These are phyloP conservation scores for Eclectus roratus DNA, from an alignment of 2,113 vertebrate genomes.

Conservation along the genomic window DNA sequence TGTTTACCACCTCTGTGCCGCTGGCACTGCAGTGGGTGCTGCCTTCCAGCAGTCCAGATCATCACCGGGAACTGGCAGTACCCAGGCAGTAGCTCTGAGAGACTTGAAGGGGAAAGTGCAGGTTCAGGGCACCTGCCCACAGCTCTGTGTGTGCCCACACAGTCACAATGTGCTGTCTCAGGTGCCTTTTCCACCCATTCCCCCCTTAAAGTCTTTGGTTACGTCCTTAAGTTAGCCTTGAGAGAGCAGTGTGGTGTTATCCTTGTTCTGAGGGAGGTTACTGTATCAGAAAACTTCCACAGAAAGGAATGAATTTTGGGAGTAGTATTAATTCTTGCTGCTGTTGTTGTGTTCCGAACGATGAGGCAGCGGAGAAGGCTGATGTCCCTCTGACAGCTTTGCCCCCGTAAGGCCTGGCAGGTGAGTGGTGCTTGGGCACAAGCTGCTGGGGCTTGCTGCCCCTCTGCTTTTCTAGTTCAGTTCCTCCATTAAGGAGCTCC, in stretches of 20 bases:
- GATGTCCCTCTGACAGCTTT: not conserved
- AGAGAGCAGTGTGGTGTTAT: not conserved
- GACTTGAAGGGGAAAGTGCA: not conserved
- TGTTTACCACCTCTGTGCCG: not conserved
- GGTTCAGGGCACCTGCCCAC: not conserved
- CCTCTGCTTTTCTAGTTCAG: not conserved
- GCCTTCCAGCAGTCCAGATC: not conserved
- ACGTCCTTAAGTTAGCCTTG: fast-evolving
- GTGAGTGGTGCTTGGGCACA: not conserved
- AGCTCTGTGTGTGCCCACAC: fast-evolving
- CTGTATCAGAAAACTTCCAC: not conserved
- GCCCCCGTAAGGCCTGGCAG: not conserved
- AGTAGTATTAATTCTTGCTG: not conserved
- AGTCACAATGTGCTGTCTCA: not conserved
- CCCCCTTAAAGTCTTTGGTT: not conserved
- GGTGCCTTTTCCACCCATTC: not conserved
- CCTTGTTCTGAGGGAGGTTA: not conserved
- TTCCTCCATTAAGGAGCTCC: not conserved
- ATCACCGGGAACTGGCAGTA: fast-evolving
- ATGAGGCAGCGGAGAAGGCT: not conserved
- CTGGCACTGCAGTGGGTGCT: not conserved
- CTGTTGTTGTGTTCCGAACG: not conserved
- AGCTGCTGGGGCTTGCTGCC: not conserved
- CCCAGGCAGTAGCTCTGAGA: fast-evolving
- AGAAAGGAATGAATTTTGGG: not conserved